phyloP scores from a whole-genome alignment of 2,888 invertebrate species.

The Phragmatobia fuliginosa region DNA sequence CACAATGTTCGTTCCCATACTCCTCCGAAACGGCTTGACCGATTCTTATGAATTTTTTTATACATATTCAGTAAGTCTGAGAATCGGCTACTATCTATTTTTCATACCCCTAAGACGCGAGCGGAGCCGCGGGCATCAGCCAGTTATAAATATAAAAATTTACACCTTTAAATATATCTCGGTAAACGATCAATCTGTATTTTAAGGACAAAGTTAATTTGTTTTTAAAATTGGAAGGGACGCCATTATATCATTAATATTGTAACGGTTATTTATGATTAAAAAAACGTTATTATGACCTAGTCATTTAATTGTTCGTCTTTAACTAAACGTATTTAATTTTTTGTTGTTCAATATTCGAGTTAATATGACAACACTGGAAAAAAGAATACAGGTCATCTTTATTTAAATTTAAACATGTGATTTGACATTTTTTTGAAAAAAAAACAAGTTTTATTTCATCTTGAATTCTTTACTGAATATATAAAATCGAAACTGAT shows the following conservation, averaged over 20 bases:
- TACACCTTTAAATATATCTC: too few species aligned
- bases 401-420: neutral
- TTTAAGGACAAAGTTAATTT: neutral
- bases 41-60: too few species aligned
- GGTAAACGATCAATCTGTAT: neutral
- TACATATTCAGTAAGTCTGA: too few species aligned
- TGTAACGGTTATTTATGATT: slow-evolving; percentile 7
- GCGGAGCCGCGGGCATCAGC: too few species aligned
- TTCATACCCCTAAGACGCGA: too few species aligned
- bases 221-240: neutral
- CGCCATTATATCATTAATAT: slow-evolving; percentile 4
- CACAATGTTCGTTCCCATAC: too few species aligned
- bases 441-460: neutral
- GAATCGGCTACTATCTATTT: too few species aligned
- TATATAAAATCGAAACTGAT: neutral
- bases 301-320: slow-evolving; percentile 11
- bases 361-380: neutral
- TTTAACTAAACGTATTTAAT: neutral
- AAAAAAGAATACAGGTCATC: neutral
- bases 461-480: neutral
- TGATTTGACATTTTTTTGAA: too few species aligned
- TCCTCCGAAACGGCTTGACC: too few species aligned
- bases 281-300: slow-evolving; percentile 8
- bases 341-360: neutral
- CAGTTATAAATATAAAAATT: too few species aligned